Base-by-base conservation (phyloP, 2,888 invertebrate species). In the Nephrocerus scutellatus region DNA sequence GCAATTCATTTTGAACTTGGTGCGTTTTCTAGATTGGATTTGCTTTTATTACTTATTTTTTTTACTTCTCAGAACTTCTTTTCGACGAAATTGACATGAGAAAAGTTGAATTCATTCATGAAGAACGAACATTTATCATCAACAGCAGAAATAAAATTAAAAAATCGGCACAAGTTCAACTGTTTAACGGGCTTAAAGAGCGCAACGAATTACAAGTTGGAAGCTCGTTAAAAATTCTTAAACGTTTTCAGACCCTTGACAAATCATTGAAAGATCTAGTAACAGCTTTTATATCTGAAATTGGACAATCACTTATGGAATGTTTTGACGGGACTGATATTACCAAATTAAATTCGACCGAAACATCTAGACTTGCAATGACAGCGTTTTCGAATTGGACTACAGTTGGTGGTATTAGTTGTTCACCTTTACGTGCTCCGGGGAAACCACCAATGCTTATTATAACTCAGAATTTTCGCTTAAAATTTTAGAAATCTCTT, bases 401-500 rank as follows among this genome's bases (percentile, higher is more conserved):
- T 7, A 28, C 23, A 3, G 12, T 70, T 41, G 70, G 70, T 43
- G 63, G 70, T 3, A 65, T 33, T n/a, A 13, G 25, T 15, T 19
- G 44, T 24, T 14, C 44, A 3, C 28, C 51, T 6, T 35, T 39
- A 1, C 72, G 43, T 64, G 67, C 61, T 2, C 77, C 41, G 57
- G 77, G 40, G 59, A 76, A 70, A 71, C 72, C 44, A 60, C 76
- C 57, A 54, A n/a, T n/a, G n/a, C n/a, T n/a, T n/a, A n/a, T n/a
- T n/a, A n/a, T n/a, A n/a, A 75, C 50, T 57, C 67, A 68, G 70
- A 63, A 76, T 68, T 57, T 77, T 68, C 52, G 77, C 60, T 66
- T 70, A 58, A 51, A 84, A 56, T 74, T 95, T 5, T 95, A 93
- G 92, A 80, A 82, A 44, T 89, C 88, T 53, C 75, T 95, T 56